Percentiles rank a stretch among this genome's conserved stretches.
Conservation (phyloP, 2,113 vertebrate genomes). For the Antennarius striatus region DNA sequence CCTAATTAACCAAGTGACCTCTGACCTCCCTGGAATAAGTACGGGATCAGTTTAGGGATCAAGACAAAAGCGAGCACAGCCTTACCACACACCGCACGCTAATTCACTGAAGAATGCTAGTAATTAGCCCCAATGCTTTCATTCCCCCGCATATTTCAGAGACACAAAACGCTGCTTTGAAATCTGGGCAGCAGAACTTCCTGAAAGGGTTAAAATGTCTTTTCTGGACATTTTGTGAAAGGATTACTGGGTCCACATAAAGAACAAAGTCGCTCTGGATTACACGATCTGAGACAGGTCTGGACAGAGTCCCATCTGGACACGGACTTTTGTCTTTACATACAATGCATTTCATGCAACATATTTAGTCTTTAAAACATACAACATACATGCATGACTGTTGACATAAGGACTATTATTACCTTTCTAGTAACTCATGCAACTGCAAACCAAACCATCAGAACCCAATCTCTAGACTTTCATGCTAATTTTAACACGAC, state of each 20-base stretch:
- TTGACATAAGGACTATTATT: background rate
- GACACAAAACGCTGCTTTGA: conserved; percentile 81
- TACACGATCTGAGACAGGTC: conserved; percentile 14
- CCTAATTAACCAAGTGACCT: conserved; percentile 95
- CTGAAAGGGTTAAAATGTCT: conserved; percentile 80
- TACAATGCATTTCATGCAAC: too few relatives aligned
- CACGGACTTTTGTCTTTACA: background rate
- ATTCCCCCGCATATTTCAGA: conserved; percentile 88
- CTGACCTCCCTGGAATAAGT: conserved; percentile 93
- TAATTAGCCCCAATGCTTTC: conserved; percentile 92
- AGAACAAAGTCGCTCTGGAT: conserved; percentile 56
- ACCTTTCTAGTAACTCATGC: background rate
- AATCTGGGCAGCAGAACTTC: conserved; percentile 87
- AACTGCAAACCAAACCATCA: background rate
- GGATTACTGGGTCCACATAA: conserved; percentile 48
- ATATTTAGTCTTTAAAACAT: too few relatives aligned
- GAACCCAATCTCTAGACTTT: background rate
- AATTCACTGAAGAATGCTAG: conserved; percentile 97
- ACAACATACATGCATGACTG: too few relatives aligned
- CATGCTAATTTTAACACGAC: conserved; percentile 15
- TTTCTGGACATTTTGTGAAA: conserved; percentile 45
- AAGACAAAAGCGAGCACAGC: conserved; percentile 85
- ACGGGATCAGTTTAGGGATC: conserved; percentile 92
- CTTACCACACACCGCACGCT: conserved; percentile 92
- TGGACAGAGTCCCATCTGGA: too few relatives aligned